These are phyloP conservation scores for Gracilinanus agilis DNA, from an alignment of 2,113 vertebrate genomes.

Conservation along the genomic window DNA sequence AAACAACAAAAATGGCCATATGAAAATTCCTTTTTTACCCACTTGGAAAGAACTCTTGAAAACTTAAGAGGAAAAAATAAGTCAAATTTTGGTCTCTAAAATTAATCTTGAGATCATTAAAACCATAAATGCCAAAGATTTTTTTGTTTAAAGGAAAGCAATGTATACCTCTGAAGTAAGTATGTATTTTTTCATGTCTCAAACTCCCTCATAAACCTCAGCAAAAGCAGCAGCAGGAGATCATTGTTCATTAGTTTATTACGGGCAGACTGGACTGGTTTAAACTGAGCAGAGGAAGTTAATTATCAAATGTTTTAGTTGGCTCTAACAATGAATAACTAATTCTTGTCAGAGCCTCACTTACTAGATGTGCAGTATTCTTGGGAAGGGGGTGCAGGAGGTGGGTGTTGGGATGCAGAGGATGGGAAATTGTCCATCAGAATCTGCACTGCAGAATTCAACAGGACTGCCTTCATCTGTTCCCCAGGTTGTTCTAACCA, in stretches of 20 bases:
- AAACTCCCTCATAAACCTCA: slow-evolving; percentile 59
- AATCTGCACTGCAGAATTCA: slow-evolving; percentile 70
- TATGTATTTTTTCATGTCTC: background rate
- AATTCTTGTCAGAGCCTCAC: slow-evolving; percentile 70
- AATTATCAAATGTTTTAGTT: slow-evolving; percentile 81
- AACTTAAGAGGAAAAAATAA: background rate
- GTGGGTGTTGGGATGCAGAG: background rate
- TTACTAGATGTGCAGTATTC: background rate
- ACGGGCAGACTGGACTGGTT: slow-evolving; percentile 82
- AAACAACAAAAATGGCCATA: slow-evolving; percentile 16
- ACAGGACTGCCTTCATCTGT: slow-evolving; percentile 84
- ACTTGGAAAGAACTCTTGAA: slow-evolving; percentile 44
- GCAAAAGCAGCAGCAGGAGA: slow-evolving; percentile 35
- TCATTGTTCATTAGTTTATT: slow-evolving; percentile 73
- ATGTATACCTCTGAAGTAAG: background rate
- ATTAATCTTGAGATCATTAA: slow-evolving; percentile 59
- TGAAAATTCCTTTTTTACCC: slow-evolving; percentile 6
- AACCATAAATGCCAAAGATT: background rate
- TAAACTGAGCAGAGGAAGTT: slow-evolving; percentile 82
- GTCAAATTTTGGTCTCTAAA: slow-evolving; percentile 34
- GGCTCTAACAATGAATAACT: slow-evolving; percentile 85
- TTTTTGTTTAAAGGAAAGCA: slow-evolving; percentile 32
- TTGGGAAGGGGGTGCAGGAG: slow-evolving; percentile 23
- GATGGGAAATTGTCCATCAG: slow-evolving; percentile 61
- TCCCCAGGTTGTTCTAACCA: slow-evolving; percentile 89